Evolutionary conservation across 2,888 invertebrate genomes (phyloP), one percentile per base, ranked within the genome.

Genomic region (Cancer borealis): DNA sequence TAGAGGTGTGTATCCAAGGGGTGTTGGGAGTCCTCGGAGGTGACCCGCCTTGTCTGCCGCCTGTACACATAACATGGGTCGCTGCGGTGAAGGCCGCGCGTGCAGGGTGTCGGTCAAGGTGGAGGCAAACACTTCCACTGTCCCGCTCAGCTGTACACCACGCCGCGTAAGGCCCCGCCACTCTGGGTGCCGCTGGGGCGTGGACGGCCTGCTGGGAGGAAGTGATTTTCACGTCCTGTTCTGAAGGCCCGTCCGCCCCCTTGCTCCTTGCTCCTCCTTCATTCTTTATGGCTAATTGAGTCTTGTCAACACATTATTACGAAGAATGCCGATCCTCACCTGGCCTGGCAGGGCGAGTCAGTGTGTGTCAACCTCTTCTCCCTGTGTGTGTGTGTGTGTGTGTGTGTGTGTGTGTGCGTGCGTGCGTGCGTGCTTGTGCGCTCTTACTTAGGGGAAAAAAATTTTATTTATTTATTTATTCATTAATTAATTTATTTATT

Each of bases 221-320:
- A 8, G 39, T 84, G 84, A 84, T 84, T 84, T 39, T 84, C 39
- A 84, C 84, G 84, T 39, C 84, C 14, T 84, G 17, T 84, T 84
- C 30, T 39, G 84, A 84, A 84, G 60, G 14, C 39, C 54, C 49
- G 26, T 89, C 8, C 39, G 21, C n/a, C 17, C 89, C 10, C 89
- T 54, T 14, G 26, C 30, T n/a, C 45, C 90, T 14, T 60, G 6
- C 90, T 47, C 90, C 30, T 30, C 49, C 54, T 49, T 54, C 90
- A 90, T 90, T 90, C 90, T 79, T 91, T 66, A 73, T 60, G 45
- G 66, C 26, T 91, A 91, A 91, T 91, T 91, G 91, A 73, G 73
- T 47, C 91, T 91, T 91, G 91, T 91, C 91, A 91, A 39, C 91
- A 54, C 45, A 54, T 91, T 73, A 91, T 91, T 91, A 91, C 66